Conservation (phyloP, 2,888 invertebrate species). For the Xanthorhoe spadicearia region DNA sequence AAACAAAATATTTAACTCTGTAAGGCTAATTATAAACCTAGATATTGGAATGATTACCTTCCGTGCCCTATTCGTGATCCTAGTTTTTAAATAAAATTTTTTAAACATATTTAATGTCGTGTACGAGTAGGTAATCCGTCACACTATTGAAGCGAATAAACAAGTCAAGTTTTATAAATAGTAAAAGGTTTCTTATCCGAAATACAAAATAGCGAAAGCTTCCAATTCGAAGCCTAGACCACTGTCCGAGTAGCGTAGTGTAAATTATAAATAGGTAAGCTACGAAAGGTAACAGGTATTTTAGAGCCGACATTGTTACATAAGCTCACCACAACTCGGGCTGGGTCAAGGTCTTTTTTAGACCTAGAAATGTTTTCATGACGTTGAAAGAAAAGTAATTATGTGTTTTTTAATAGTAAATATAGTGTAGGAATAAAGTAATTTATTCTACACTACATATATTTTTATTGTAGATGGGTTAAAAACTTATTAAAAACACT, state of each 20-base stretch:
- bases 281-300: constrained; percentile 40
- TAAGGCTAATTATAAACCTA: too few relatives aligned
- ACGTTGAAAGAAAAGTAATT: constrained; percentile 43
- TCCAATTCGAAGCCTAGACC: constrained; percentile 21
- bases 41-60: too few relatives aligned
- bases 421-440: background rate
- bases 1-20: too few relatives aligned
- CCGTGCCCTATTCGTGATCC: too few relatives aligned
- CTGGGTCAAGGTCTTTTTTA: constrained; percentile 45
- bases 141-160: background rate
- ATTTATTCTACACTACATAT: too few relatives aligned
- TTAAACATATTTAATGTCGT: too few relatives aligned
- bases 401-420: constrained; percentile 23
- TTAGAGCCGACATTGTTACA: constrained; percentile 40
- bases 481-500: too few relatives aligned
- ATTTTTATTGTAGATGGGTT: background rate
- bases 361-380: constrained; percentile 39
- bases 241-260: constrained; percentile 35
- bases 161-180: background rate
- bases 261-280: constrained; percentile 45
- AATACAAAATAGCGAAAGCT: constrained; percentile 12
- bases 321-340: constrained; percentile 31
- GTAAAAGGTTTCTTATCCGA: background rate
- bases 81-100: too few relatives aligned
- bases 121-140: background rate